A percentile compares a stretch with the other conserved stretches of the same genome.
Conservation (phyloP, 2,113 vertebrate species). For the Meles meles region DNA sequence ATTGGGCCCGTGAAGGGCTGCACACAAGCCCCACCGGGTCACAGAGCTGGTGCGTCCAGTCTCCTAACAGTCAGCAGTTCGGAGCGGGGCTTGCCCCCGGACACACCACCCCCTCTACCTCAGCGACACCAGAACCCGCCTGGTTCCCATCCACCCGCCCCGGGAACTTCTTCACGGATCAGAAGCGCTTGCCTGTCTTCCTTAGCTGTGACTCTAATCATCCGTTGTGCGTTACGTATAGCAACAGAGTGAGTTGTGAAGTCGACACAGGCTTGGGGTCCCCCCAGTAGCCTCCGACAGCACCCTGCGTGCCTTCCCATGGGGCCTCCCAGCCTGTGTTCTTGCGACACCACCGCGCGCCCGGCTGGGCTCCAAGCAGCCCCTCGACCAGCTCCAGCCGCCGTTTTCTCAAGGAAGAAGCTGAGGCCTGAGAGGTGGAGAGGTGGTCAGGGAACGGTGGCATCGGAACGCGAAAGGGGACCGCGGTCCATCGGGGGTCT, state of each 20-base stretch:
- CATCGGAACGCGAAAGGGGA: no score
- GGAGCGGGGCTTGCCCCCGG: background rate
- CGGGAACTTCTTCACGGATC: fast-evolving
- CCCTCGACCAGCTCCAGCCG: background rate
- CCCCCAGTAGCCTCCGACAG: fast-evolving
- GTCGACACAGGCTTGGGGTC: background rate
- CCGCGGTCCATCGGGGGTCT: fast-evolving
- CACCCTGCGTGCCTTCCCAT: fast-evolving
- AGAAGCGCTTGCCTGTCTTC: background rate
- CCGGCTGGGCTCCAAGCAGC: fast-evolving
- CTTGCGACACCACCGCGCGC: fast-evolving
- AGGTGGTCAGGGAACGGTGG: fast-evolving
- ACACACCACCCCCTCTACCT: background rate
- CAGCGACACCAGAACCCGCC: background rate
- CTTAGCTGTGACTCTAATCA: background rate
- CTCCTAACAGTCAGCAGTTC: background rate
- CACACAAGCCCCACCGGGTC: slow-evolving; percentile 46
- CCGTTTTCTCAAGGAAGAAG: background rate
- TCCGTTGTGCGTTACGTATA: background rate
- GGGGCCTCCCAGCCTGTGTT: fast-evolving
- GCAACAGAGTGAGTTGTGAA: fast-evolving
- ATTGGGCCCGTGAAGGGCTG: slow-evolving; percentile 55
- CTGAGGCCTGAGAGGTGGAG: background rate
- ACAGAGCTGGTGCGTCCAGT: background rate
- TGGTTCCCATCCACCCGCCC: background rate